Evolutionary conservation across 2,888 invertebrate species (phyloP).

Genomic region (Spodoptera littoralis): DNA sequence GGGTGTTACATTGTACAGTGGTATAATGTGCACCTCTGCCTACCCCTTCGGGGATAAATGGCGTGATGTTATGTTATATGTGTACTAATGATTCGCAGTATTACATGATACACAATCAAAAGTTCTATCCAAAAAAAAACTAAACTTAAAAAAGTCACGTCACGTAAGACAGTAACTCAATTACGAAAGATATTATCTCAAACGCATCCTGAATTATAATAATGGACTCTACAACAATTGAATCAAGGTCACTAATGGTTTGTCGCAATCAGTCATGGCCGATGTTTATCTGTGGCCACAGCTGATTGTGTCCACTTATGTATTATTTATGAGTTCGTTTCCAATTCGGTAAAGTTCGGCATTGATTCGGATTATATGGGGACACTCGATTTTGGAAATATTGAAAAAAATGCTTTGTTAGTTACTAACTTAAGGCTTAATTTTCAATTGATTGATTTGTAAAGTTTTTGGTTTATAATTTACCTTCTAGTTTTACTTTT

Average conservation of each 20-base stretch:
- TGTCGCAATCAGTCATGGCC: conserved; percentile 52
- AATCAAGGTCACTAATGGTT: conserved; percentile 58
- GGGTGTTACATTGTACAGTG: too few relatives aligned
- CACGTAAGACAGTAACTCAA: conserved; percentile 18
- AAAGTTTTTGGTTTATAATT: too few relatives aligned
- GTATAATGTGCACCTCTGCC: too few relatives aligned
- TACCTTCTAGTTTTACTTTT: too few relatives aligned
- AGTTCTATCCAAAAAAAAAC: too few relatives aligned
- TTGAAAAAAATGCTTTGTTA: too few relatives aligned
- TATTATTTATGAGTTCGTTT: conserved; percentile 46
- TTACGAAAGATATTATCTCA: conserved; percentile 29
- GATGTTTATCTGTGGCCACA: conserved; percentile 42
- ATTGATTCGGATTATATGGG: conserved; percentile 17
- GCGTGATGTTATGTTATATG: too few relatives aligned
- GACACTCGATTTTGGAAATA: neutral
- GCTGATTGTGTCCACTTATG: conserved; percentile 40
- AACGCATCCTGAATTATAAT: conserved; percentile 36
- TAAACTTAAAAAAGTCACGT: neutral
- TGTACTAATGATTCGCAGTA: too few relatives aligned
- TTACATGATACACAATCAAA: too few relatives aligned
- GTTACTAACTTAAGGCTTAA: too few relatives aligned
- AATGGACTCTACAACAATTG: conserved; percentile 38
- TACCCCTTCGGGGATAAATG: too few relatives aligned
- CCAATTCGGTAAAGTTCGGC: conserved; percentile 11
- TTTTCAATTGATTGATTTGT: too few relatives aligned